Evolutionary conservation across 2,888 invertebrate species (phyloP).

Genomic region (Dynastes grantii): DNA sequence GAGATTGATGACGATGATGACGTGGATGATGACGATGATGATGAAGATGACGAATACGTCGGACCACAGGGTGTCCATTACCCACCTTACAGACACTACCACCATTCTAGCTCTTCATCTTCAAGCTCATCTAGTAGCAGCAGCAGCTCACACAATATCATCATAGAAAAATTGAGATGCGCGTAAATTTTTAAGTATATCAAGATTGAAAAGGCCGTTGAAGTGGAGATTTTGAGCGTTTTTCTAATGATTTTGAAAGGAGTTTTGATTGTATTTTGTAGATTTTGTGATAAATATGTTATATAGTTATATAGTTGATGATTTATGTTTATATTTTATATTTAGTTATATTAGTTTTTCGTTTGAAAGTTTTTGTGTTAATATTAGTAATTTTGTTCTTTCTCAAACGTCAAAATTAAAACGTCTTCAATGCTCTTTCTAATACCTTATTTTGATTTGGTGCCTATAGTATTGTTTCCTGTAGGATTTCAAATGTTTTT

Average conservation of each 20-base stretch:
- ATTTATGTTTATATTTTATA: too few relatives aligned
- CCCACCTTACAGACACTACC: constrained; percentile 12
- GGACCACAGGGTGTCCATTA: constrained; percentile 15
- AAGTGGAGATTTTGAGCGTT: constrained; percentile 3
- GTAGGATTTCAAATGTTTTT: too few relatives aligned
- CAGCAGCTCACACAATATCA: constrained; percentile 43
- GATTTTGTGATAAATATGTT: too few relatives aligned
- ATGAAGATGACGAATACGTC: not conserved
- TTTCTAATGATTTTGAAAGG: constrained; percentile 2
- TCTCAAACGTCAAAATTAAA: too few relatives aligned
- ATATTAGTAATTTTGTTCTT: too few relatives aligned
- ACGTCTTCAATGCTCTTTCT: too few relatives aligned
- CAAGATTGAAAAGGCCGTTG: not conserved
- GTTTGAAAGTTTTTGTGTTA: too few relatives aligned
- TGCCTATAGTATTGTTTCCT: too few relatives aligned
- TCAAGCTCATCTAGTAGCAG: constrained; percentile 32
- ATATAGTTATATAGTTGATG: too few relatives aligned
- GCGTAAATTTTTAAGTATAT: constrained; percentile 5
- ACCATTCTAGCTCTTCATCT: constrained; percentile 37
- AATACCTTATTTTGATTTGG: too few relatives aligned
- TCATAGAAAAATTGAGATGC: constrained; percentile 52
- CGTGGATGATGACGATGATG: constrained; percentile 37
- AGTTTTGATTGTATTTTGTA: too few relatives aligned
- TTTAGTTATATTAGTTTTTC: too few relatives aligned
- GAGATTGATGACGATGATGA: constrained; percentile 4